Conservation (phyloP, 2,113 vertebrate species). For the Caranx melampygus region DNA sequence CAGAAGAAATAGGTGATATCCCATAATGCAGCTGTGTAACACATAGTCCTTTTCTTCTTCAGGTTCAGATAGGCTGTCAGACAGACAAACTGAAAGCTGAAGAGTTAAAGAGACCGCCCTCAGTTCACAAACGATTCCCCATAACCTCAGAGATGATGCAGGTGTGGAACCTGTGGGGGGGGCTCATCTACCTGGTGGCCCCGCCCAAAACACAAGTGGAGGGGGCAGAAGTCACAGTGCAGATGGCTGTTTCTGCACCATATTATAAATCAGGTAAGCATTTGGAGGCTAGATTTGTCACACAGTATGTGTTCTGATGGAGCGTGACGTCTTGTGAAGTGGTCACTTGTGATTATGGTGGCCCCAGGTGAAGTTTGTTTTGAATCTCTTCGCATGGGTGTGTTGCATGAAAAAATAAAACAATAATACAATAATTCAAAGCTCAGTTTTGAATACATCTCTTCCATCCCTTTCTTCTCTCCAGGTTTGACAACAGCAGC, state of each 20-base stretch:
- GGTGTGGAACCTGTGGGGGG: slow-evolving; percentile 79
- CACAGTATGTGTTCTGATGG: too few relatives aligned
- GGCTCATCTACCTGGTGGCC: slow-evolving; percentile 76
- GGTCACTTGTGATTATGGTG: too few relatives aligned
- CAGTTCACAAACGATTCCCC: slow-evolving; percentile 63
- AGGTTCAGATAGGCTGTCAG: slow-evolving; percentile 84
- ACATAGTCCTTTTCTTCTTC: not conserved
- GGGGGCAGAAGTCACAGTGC: slow-evolving; percentile 59
- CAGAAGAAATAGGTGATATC: too few relatives aligned
- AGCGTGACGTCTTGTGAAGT: too few relatives aligned
- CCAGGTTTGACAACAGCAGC: slow-evolving; percentile 74
- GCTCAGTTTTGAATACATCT: too few relatives aligned
- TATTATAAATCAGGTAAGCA: slow-evolving; percentile 81
- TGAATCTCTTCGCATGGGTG: too few relatives aligned
- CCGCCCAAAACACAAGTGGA: slow-evolving; percentile 68
- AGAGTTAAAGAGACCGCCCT: slow-evolving; percentile 67
- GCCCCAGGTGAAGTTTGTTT: too few relatives aligned
- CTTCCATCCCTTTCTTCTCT: slow-evolving; percentile 1
- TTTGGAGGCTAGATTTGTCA: not conserved
- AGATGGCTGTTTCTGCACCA: slow-evolving; percentile 69
- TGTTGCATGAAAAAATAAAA: too few relatives aligned
- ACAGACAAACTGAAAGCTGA: slow-evolving; percentile 67
- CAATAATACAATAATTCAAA: too few relatives aligned
- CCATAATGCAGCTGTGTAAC: not conserved
- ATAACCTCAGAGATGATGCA: slow-evolving; percentile 58